phyloP scores from a whole-genome alignment of 1,140 invertebrate species.

The Drosophila mayri region DNA sequence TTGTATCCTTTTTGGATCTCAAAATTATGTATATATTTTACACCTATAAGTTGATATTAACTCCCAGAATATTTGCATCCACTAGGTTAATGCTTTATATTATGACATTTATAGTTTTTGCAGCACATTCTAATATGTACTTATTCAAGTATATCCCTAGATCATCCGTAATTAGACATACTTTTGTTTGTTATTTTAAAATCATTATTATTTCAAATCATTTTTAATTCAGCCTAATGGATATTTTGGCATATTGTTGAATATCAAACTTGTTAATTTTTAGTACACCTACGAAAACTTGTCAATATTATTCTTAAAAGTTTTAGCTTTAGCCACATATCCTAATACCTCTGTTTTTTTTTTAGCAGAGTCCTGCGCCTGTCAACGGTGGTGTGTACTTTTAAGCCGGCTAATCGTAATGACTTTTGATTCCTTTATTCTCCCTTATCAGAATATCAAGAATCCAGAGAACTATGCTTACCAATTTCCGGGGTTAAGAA shows the following conservation, averaged over 20 bases:
- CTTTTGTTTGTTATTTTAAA: too few species aligned
- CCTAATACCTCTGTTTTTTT: neutral
- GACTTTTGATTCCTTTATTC: conserved; percentile 18
- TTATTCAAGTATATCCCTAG: neutral
- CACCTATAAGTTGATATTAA: neutral
- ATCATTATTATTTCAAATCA: too few species aligned
- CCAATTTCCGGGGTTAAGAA: conserved; percentile 27
- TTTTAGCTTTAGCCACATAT: neutral
- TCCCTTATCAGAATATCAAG: conserved; percentile 7
- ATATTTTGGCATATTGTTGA: too few species aligned
- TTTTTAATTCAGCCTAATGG: too few species aligned
- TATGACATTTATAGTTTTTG: neutral
- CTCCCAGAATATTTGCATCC: neutral
- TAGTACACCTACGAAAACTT: too few species aligned
- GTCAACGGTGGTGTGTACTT: neutral
- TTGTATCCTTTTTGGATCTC: neutral
- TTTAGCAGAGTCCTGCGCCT: neutral
- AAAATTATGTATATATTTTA: neutral
- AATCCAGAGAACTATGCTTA: conserved; percentile 9
- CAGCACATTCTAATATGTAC: neutral
- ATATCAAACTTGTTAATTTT: neutral
- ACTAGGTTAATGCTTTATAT: neutral
- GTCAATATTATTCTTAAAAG: too few species aligned
- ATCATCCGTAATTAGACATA: too few species aligned
- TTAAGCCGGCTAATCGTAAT: conserved; percentile 16